These are phyloP conservation scores for Lycaena phlaeas DNA, from an alignment of 2,888 invertebrate genomes.

Conservation along the genomic window DNA sequence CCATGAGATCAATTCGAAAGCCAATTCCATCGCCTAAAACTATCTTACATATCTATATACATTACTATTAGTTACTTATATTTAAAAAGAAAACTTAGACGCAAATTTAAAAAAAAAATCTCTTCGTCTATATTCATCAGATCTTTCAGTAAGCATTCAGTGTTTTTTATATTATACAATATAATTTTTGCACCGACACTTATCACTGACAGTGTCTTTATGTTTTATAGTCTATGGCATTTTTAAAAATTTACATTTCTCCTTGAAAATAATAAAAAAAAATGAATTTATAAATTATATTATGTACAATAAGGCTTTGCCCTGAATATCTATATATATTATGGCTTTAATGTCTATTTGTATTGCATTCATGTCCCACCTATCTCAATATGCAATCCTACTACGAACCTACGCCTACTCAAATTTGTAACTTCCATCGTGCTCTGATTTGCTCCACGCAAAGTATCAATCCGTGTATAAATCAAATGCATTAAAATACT, in stretches of 20 bases:
- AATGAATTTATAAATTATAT: neutral
- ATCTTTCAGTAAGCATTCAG: neutral
- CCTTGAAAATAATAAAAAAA: too few relatives aligned
- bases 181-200: too few relatives aligned
- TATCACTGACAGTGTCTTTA: neutral
- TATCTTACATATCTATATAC: conserved; percentile 11
- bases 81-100: neutral
- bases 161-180: neutral
- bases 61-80: neutral
- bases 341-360: conserved; percentile 25
- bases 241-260: neutral
- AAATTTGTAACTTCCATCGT: conserved; percentile 71
- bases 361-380: conserved; percentile 70
- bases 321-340: neutral
- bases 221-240: neutral
- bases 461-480: conserved; percentile 22
- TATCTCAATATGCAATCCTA: conserved; percentile 36
- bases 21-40: conserved; percentile 28
- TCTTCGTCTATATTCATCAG: neutral
- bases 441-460: conserved; percentile 55
- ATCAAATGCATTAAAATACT: neutral
- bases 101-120: neutral
- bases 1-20: conserved; percentile 51
- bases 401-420: conserved; percentile 50
- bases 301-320: conserved; percentile 1